Conservation (phyloP, 2,797 vertebrate species). For the Thripadectes ignobilis region DNA sequence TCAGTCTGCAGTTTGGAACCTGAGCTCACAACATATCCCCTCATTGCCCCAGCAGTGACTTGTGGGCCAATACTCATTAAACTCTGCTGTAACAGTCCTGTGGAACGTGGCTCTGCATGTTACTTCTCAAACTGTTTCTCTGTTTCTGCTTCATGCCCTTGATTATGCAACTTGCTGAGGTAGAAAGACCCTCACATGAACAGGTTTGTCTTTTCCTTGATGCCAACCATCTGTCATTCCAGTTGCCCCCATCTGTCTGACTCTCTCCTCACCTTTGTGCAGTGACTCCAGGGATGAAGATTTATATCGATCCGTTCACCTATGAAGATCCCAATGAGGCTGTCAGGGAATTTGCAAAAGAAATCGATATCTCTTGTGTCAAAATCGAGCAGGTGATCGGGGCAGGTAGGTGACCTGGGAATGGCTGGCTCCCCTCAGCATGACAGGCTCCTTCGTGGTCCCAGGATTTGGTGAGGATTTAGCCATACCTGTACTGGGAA, state of each 20-base stretch:
- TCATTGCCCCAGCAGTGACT: not conserved
- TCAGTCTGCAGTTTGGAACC: not conserved
- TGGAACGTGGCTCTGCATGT: not conserved
- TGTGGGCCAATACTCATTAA: not conserved
- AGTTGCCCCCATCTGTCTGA: not conserved
- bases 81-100: not conserved
- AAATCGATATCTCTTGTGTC: slow-evolving; percentile 95
- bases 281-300: slow-evolving; percentile 99
- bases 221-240: not conserved
- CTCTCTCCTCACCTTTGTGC: slow-evolving; percentile 52
- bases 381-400: slow-evolving; percentile 99
- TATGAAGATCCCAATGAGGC: slow-evolving; percentile 97
- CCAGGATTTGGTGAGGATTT: not conserved
- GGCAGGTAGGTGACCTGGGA: slow-evolving; percentile 84
- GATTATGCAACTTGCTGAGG: not conserved
- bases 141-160: not conserved
- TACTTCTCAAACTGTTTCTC: not conserved
- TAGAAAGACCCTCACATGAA: not conserved
- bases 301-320: slow-evolving; percentile 96
- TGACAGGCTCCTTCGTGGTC: not conserved
- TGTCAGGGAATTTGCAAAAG: slow-evolving; percentile 94
- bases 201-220: not conserved
- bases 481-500: not conserved
- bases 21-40: accelerated
- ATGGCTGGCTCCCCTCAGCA: not conserved